Evolutionary conservation across 2,797 vertebrate genomes (phyloP), one percentile per base, ranked within the genome.

Genomic region (Brachymystax lenok): DNA sequence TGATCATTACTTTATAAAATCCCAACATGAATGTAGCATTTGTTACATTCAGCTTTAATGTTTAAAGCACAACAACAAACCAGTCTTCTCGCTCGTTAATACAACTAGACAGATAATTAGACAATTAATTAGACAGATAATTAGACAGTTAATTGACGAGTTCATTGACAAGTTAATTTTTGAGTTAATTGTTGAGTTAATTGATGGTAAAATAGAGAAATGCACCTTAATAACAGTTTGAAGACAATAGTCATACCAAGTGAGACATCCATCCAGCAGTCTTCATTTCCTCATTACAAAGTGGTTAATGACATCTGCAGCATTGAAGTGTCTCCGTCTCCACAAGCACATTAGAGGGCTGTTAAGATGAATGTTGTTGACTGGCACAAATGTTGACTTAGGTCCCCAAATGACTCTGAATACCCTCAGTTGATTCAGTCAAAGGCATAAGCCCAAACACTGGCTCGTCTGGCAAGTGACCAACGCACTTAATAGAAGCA

Each of bases 401-500:
- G 21, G 6, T 16, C 74, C 8, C 52, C 6, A 52, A 5, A 27
- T 52, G 46, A 52, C 10, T 52, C 21, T 30, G 46, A 70, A 50
- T 70, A 70, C 40, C 46, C 69, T 70, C 19, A 70, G 69, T 70
- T 70, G 40, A 59, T 59, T 59, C 5, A 70, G 69, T 70, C 69
- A 51, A 27, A 70, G 35, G 13, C 35, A 10, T 70, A 70, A 70
- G 46, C 69, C 40, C 40, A 50, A 69, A 70, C 69, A 70, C 40
- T 21, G 13, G 73, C 54, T 63, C 5, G 13, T 19, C 59, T 74
- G 54, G 73, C 52, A 74, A 61, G 52, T n/a, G 33, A 74, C 33
- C 59, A 74, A 63, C 59, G 30, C 19, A 74, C 59, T 40, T 56
- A 74, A 74, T 40, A 64, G n/a, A 63, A 63, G 73, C 56, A 74